Base-by-base conservation (phyloP, 2,797 vertebrate species). In the Ispidina lecontei region DNA sequence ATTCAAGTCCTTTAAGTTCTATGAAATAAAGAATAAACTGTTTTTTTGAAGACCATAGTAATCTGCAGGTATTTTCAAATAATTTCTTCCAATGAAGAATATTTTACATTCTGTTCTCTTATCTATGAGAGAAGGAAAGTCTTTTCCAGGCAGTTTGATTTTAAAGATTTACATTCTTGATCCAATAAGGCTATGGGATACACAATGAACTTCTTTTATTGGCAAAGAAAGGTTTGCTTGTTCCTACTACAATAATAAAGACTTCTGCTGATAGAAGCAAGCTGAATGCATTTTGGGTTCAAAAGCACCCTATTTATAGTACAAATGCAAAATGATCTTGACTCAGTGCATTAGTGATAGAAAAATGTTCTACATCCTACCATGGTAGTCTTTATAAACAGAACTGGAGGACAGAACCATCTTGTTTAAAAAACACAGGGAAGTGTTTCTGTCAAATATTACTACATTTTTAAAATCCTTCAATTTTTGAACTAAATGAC, bases 301-400 rank as follows among this genome's bases (percentile, higher is more conserved):
- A 96, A 95, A 98, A 97, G 63, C 67, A 88, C 58, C 46, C 82
- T 92, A 93, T 96, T 96, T 96, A 95, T 94, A 96, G 91, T 58
- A n/a, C 69, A 54, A 74, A 75, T 96, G 91, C 46, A 95, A 96
- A 95, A 91, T 68, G 43, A 90, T 94, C 62, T 52, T 89, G 84
- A 93, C 35, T 93, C 81, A 49, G 10, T 83, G 49, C 71, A 60
- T 44, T 15, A 68, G 33, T 23, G 22, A 81, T 11, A 67, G 39
- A 64, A 84, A 92, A 89, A 35, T 65, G 72, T 87, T 91, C 47
- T 84, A 28, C 12, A 64, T 54, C n/a, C 55, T 58, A 59, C 52
- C 28, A 17, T 41, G 35, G 39, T 56, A 80, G 2, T 7, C 33
- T 81, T 68, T 39, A 35, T 54, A 90, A 65, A 23, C 10, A 78